A percentile compares a stretch with the other conserved stretches of the same genome.
Evolutionary conservation across 1,140 invertebrate species (phyloP).

Genomic region (Chelonus insularis): DNA sequence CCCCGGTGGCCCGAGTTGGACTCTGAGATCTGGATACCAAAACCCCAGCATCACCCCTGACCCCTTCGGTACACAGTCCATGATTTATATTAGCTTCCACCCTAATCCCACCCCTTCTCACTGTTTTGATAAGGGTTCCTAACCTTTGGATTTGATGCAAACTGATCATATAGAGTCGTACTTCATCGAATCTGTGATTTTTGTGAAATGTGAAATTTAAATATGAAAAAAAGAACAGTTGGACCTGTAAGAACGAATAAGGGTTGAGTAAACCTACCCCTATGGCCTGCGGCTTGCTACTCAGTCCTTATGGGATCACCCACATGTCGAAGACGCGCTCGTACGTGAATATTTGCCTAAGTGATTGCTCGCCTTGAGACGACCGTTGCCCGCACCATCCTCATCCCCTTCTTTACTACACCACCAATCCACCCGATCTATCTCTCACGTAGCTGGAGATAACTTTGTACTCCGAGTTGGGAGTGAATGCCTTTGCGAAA

Average conservation of each 20-base stretch:
- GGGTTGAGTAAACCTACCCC: conserved; percentile 1
- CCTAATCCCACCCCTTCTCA: conserved; percentile 10
- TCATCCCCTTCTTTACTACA: not conserved
- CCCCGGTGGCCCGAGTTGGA: not conserved
- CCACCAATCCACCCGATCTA: conserved; percentile 4
- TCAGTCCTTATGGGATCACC: conserved; percentile 33
- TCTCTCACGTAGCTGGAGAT: conserved; percentile 23
- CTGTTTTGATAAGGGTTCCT: conserved; percentile 43
- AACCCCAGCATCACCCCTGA: not conserved
- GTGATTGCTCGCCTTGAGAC: conserved; percentile 56
- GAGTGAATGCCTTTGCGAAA: conserved; percentile 16
- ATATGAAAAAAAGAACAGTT: not conserved
- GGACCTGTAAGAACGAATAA: not conserved
- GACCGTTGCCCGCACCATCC: conserved; percentile 10
- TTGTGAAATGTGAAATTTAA: not conserved
- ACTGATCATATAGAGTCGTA: conserved; percentile 1
- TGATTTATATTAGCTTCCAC: conserved; percentile 47
- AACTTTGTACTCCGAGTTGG: conserved; percentile 26
- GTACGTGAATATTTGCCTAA: conserved; percentile 57
- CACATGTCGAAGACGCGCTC: conserved; percentile 51
- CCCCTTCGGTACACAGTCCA: conserved; percentile 41
- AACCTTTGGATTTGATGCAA: conserved; percentile 13
- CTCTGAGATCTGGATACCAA: conserved; percentile 22
- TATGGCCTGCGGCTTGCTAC: not conserved
- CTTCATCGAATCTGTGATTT: not conserved